phyloP scores from a whole-genome alignment of 2,113 vertebrate species.

The Bambusicola thoracicus region DNA sequence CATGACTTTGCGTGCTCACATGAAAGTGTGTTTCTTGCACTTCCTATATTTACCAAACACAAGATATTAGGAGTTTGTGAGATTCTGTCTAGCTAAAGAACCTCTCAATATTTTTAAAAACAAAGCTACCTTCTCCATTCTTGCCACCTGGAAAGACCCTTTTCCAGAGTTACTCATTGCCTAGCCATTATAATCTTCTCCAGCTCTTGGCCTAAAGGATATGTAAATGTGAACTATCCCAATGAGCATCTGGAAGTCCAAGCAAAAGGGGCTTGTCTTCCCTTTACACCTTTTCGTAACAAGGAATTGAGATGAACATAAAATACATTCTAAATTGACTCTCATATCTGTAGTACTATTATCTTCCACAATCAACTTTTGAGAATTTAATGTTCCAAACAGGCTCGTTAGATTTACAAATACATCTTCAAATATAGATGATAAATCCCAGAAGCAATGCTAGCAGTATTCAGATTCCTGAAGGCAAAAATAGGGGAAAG shows the following conservation, averaged over 20 bases:
- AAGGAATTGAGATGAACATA: neutral
- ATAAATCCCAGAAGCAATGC: constrained; percentile 2
- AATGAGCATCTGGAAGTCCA: neutral
- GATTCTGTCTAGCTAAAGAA: neutral
- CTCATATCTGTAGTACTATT: neutral
- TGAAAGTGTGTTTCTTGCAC: neutral
- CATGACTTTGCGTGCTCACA: neutral
- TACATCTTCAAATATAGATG: neutral
- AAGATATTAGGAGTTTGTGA: neutral
- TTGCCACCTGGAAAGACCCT: neutral
- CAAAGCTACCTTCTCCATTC: neutral
- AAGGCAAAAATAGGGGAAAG: constrained; percentile 25
- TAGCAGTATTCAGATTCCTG: neutral
- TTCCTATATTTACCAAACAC: neutral
- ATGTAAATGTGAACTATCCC: neutral
- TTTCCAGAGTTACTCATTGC: neutral
- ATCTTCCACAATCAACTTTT: neutral
- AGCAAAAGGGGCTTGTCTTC: neutral
- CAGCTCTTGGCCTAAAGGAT: neutral
- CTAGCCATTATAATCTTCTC: neutral
- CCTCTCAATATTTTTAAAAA: neutral
- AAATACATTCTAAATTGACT: neutral
- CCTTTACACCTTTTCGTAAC: neutral
- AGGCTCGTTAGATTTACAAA: neutral
- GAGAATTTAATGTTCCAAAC: constrained; percentile 13